phyloP scores from a whole-genome alignment of 2,113 vertebrate genomes.

The Aphelocoma coerulescens region DNA sequence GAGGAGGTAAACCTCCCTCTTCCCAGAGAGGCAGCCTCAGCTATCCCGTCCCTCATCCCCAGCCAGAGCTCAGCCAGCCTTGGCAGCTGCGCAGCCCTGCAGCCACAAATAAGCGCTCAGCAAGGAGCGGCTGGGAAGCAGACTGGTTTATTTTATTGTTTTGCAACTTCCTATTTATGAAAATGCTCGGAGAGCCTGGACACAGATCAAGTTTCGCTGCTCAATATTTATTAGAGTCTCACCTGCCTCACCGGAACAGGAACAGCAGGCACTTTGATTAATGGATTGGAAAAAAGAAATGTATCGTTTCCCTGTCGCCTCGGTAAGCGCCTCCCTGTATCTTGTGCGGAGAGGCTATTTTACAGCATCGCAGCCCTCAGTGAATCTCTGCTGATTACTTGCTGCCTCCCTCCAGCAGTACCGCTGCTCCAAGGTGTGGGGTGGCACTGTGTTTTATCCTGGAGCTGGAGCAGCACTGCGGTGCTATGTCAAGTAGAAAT shows the following conservation, averaged over 20 bases:
- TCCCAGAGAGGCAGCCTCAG: neutral
- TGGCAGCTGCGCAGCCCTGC: neutral
- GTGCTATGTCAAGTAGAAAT: slow-evolving; percentile 39
- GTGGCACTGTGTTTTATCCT: slow-evolving; percentile 14
- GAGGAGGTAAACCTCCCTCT: neutral
- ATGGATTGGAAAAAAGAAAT: slow-evolving; percentile 52
- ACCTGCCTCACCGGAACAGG: slow-evolving; percentile 25
- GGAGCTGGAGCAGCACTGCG: neutral
- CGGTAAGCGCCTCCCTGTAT: slow-evolving; percentile 57
- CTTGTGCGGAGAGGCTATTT: slow-evolving; percentile 58
- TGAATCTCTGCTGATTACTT: slow-evolving; percentile 51
- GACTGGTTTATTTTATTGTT: slow-evolving; percentile 2
- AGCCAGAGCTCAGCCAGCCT: neutral
- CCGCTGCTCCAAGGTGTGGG: neutral
- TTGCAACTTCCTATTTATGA: slow-evolving; percentile 62
- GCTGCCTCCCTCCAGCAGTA: slow-evolving; percentile 24
- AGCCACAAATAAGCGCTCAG: neutral
- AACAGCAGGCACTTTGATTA: slow-evolving; percentile 54
- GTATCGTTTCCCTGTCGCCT: slow-evolving; percentile 56
- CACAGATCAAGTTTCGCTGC: slow-evolving; percentile 45
- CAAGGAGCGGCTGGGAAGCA: neutral
- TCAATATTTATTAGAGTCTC: slow-evolving; percentile 63
- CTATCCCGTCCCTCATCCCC: neutral
- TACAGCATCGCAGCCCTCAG: slow-evolving; percentile 36
- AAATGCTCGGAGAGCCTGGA: slow-evolving; percentile 46